A percentile compares a stretch with the other conserved stretches of the same genome.
These are phyloP conservation scores for Dipus sagitta DNA, from an alignment of 2,797 vertebrate genomes.

Conservation along the genomic window DNA sequence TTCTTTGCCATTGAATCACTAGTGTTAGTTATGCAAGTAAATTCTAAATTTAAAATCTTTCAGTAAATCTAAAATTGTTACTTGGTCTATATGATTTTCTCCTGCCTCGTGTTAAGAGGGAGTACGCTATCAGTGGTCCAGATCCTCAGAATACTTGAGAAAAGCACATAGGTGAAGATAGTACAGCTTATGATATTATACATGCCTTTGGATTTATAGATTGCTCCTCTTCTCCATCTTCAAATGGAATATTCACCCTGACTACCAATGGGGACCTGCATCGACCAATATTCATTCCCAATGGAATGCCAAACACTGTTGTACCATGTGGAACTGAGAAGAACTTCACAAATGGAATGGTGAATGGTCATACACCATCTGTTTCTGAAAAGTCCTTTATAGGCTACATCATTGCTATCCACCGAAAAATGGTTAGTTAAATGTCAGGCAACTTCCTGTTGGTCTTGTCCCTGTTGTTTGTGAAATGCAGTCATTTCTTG, in stretches of 20 bases:
- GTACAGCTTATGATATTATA: background rate
- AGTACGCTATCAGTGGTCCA: background rate
- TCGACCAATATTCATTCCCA: constrained; percentile 92
- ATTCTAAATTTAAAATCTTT: constrained; percentile 51
- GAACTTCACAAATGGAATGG: constrained; percentile 88
- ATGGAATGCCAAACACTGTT: constrained; percentile 93
- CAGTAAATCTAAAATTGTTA: constrained; percentile 48
- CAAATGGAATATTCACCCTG: constrained; percentile 88
- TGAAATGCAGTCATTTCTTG: constrained; percentile 60
- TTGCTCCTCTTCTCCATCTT: constrained; percentile 85
- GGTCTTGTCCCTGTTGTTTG: constrained; percentile 47
- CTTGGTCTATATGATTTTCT: constrained; percentile 39
- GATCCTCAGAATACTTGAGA: constrained; percentile 50
- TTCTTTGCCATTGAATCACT: constrained; percentile 51
- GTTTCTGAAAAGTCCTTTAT: constrained; percentile 94
- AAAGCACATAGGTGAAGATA: constrained; percentile 39
- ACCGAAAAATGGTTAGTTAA: constrained; percentile 97
- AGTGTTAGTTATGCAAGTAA: constrained; percentile 48
- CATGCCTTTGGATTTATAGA: constrained; percentile 84
- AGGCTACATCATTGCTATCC: constrained; percentile 98
- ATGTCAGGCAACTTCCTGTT: constrained; percentile 17
- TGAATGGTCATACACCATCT: constrained; percentile 92
- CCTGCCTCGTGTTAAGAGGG: constrained; percentile 42
- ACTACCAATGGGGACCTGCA: constrained; percentile 89
- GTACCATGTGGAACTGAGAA: constrained; percentile 91